phyloP scores from a whole-genome alignment of 2,888 invertebrate genomes.

The Heteromurus nitidus region DNA sequence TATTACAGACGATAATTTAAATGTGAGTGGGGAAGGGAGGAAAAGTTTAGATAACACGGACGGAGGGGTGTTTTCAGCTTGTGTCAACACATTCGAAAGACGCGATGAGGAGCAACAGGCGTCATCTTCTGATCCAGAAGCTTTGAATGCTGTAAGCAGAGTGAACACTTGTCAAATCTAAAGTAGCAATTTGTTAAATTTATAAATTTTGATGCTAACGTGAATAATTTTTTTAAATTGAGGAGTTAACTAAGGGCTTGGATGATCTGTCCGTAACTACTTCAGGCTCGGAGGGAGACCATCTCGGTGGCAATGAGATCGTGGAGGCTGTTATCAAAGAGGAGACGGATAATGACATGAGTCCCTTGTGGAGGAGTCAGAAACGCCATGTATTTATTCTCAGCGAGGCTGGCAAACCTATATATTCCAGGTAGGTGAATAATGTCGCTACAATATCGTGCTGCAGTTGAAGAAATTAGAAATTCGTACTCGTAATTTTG shows the following conservation, averaged over 20 bases:
- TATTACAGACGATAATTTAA: slow-evolving; percentile 44
- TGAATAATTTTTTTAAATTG: slow-evolving; percentile 4
- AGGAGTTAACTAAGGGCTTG: slow-evolving; percentile 66
- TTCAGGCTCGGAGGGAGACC: slow-evolving; percentile 62
- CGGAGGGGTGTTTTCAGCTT: slow-evolving; percentile 47
- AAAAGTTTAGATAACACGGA: slow-evolving; percentile 40
- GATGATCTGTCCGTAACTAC: slow-evolving; percentile 70
- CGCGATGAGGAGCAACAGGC: slow-evolving; percentile 29
- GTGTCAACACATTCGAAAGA: slow-evolving; percentile 23
- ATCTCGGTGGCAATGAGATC: slow-evolving; percentile 8
- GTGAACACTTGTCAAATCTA: not conserved
- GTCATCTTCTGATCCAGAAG: slow-evolving; percentile 41
- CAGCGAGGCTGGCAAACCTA: slow-evolving; percentile 97
- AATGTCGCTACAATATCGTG: not conserved
- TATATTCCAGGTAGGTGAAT: slow-evolving; percentile 86
- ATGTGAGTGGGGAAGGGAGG: slow-evolving; percentile 21
- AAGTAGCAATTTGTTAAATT: not conserved
- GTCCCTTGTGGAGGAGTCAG: slow-evolving; percentile 83
- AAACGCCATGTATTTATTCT: slow-evolving; percentile 95
- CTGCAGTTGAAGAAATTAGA: not conserved
- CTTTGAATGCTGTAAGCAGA: slow-evolving; percentile 19
- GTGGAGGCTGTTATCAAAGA: slow-evolving; percentile 30
- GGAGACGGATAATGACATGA: slow-evolving; percentile 60
- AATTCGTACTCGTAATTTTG: not conserved
- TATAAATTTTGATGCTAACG: not conserved